phyloP scores from a whole-genome alignment of 35 echinoderm and acorn worm genomes.

The Diadema setosum region DNA sequence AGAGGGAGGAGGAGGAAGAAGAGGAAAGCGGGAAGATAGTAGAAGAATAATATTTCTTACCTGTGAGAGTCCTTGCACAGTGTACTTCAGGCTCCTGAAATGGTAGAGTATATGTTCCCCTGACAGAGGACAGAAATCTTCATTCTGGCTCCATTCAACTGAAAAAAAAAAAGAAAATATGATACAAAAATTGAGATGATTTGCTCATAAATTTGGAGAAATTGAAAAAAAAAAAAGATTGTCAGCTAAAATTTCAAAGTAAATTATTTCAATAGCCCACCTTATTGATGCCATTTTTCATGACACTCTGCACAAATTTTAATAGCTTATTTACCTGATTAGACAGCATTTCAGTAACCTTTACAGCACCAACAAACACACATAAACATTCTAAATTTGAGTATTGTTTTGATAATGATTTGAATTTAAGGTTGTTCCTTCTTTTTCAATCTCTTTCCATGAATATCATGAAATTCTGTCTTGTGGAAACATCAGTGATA shows the following conservation, averaged over 20 bases:
- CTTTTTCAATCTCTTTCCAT: too few relatives aligned
- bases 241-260: too few relatives aligned
- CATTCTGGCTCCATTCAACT: constrained; percentile 92
- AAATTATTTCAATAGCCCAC: neutral
- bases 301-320: neutral
- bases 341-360: neutral
- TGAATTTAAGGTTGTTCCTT: too few relatives aligned
- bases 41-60: constrained; percentile 41
- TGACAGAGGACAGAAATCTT: constrained; percentile 70
- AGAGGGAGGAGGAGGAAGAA: too few relatives aligned
- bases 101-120: constrained; percentile 95
- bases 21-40: too few relatives aligned
- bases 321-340: neutral
- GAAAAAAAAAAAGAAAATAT: neutral
- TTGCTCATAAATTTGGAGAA: too few relatives aligned
- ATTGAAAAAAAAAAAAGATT: too few relatives aligned
- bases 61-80: constrained; percentile 82
- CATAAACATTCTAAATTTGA: too few relatives aligned
- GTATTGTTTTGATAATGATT: too few relatives aligned
- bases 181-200: neutral
- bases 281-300: neutral
- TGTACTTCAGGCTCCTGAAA: constrained; percentile 69
- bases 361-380: neutral
- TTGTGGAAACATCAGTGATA: too few relatives aligned
- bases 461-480: too few relatives aligned